Evolutionary conservation across 1,140 invertebrate genomes (phyloP), one percentile per base, ranked within the genome.

Genomic region (Cryptotermes secundus): DNA sequence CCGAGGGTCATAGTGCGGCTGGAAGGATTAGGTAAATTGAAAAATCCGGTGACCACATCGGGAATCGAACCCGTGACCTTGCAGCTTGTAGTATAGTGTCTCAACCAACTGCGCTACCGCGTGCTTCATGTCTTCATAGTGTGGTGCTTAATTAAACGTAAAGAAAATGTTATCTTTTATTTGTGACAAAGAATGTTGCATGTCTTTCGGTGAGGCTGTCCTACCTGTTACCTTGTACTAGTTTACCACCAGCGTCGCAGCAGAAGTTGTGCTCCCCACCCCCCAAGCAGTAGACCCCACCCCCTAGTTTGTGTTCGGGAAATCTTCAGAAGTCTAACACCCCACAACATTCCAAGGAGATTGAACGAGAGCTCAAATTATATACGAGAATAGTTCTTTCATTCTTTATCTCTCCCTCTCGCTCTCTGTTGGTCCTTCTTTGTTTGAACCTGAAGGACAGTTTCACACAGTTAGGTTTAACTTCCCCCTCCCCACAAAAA

Each of bases 151-250:
- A n/a, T n/a, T n/a, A n/a, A n/a, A n/a, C n/a, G n/a, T n/a, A n/a
- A n/a, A n/a, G n/a, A n/a, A n/a, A n/a, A 38, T 38, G 38, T 38
- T 6, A 38, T 38, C 38, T 38, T 38, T 6, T 38, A n/a, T 31
- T 3, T 31, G 9, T 72, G 59, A 72, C 59, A 72, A 72, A 72
- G 59, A 72, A n/a, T 72, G 59, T 26, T 31, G 59, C 26, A 1
- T 72, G 4, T 72, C 26, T 72, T 72, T 72, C 31, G 59, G 31
- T n/a, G n/a, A 4, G 1, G 1, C 59, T 72, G 59, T 72, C n/a
- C 59, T n/a, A 72, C 59, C 59, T 72, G 59, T 72, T 72, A n/a
- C 59, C 59, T 72, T 72, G 59, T 72, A 72, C 59, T 4, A 72
- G 59, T 72, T 72, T 72, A 31, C 59, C 59, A 72, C 59, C 59